phyloP scores from a whole-genome alignment of 1,140 invertebrate genomes.

The Calliphora vicina region DNA sequence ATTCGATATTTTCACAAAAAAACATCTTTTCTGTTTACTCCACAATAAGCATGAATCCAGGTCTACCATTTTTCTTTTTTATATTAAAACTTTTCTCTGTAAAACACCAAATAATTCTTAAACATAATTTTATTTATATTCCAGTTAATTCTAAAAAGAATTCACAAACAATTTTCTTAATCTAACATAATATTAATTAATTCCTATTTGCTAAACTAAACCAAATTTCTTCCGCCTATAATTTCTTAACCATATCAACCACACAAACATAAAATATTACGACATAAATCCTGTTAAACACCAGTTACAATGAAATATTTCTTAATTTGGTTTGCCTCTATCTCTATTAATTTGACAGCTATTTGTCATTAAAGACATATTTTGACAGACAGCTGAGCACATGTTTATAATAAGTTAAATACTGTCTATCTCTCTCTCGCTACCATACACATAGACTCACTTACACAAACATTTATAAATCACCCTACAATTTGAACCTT shows the following conservation, averaged over 20 bases:
- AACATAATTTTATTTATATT: too few species aligned
- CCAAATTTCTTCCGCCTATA: not conserved
- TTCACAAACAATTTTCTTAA: not conserved
- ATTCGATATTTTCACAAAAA: too few species aligned
- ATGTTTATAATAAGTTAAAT: not conserved
- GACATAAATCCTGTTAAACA: conserved; percentile 4
- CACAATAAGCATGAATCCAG: too few species aligned
- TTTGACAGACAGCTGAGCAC: conserved; percentile 1
- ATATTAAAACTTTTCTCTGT: too few species aligned
- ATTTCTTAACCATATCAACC: not conserved
- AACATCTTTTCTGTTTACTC: too few species aligned
- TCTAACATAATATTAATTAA: not conserved
- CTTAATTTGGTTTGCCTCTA: not conserved
- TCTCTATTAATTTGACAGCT: not conserved
- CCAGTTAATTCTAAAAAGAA: too few species aligned
- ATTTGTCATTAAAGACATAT: not conserved
- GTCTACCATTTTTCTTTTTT: too few species aligned
- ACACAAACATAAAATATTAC: not conserved
- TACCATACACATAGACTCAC: not conserved
- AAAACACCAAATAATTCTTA: too few species aligned
- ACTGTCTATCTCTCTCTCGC: not conserved
- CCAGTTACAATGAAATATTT: not conserved
- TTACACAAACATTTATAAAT: not conserved
- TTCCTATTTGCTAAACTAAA: not conserved
- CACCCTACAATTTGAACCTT: not conserved